These are phyloP conservation scores for Caenorhabditis sp. DNA, from an alignment of 2,888 invertebrate species.

Conservation along the genomic window DNA sequence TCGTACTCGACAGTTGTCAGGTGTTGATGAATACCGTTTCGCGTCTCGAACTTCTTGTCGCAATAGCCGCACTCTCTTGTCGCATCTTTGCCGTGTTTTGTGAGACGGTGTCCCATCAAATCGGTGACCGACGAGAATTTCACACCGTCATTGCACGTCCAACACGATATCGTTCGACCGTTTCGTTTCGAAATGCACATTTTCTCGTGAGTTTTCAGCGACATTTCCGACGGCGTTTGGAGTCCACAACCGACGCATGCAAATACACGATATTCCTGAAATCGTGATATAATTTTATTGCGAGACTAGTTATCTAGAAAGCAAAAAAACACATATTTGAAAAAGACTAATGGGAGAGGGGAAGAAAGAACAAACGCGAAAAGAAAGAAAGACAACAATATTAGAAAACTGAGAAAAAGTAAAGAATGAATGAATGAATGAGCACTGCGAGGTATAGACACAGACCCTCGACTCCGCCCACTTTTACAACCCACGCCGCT, in stretches of 20 bases:
- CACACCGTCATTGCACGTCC: background rate
- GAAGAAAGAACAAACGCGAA: too few species aligned
- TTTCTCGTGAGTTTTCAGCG: background rate
- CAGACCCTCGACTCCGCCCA: too few species aligned
- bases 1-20: background rate
- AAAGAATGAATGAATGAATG: too few species aligned
- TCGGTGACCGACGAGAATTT: background rate
- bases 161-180: background rate
- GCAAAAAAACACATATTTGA: too few species aligned
- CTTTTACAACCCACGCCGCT: too few species aligned
- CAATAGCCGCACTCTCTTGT: background rate
- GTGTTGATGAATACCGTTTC: background rate
- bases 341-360: too few species aligned
- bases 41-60: background rate
- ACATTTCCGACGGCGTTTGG: background rate
- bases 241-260: background rate
- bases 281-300: background rate
- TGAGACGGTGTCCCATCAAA: background rate
- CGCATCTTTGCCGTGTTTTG: background rate
- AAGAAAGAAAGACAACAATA: too few species aligned
- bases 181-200: background rate
- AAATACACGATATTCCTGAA: background rate
- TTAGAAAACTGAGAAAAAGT: too few species aligned
- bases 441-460: too few species aligned
- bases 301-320: too few species aligned